phyloP scores from a whole-genome alignment of 1,140 invertebrate species.

The Cyclina sinensis region DNA sequence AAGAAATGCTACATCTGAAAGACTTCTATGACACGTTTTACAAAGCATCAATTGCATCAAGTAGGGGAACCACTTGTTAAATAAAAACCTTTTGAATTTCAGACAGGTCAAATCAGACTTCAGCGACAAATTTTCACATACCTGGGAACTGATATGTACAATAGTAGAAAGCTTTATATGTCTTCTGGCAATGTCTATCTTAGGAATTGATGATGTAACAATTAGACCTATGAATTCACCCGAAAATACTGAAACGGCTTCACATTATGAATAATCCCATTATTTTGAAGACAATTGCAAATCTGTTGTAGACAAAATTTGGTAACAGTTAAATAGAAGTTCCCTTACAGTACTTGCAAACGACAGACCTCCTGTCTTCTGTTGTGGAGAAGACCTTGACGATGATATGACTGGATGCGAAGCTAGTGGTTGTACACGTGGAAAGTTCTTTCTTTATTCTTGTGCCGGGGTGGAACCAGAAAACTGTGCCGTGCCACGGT shows the following conservation, averaged over 20 bases:
- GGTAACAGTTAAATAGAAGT: slow-evolving; percentile 16
- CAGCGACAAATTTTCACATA: slow-evolving; percentile 56
- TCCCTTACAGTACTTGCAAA: background rate
- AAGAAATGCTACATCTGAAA: slow-evolving; percentile 62
- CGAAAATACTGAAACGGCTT: slow-evolving; percentile 4
- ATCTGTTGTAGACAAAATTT: background rate
- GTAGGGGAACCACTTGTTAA: slow-evolving; percentile 63
- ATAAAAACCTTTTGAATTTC: slow-evolving; percentile 62
- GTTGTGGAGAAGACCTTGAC: slow-evolving; percentile 45
- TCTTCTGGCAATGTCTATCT: background rate
- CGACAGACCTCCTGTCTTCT: background rate
- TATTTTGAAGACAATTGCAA: slow-evolving; percentile 28
- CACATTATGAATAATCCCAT: background rate
- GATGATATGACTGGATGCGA: slow-evolving; percentile 50
- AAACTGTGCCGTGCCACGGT: slow-evolving; percentile 21
- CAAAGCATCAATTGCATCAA: slow-evolving; percentile 50
- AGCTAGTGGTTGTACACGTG: slow-evolving; percentile 5
- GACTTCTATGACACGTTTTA: slow-evolving; percentile 57
- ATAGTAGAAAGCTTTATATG: slow-evolving; percentile 24
- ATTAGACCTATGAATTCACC: background rate
- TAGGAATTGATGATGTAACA: background rate
- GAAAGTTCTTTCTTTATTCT: slow-evolving; percentile 45
- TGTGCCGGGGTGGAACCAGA: slow-evolving; percentile 47
- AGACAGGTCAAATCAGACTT: slow-evolving; percentile 49
- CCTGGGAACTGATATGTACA: slow-evolving; percentile 54